Evolutionary conservation across 2,113 vertebrate species (phyloP).

Genomic region (Pseudorectes ferrugineus): DNA sequence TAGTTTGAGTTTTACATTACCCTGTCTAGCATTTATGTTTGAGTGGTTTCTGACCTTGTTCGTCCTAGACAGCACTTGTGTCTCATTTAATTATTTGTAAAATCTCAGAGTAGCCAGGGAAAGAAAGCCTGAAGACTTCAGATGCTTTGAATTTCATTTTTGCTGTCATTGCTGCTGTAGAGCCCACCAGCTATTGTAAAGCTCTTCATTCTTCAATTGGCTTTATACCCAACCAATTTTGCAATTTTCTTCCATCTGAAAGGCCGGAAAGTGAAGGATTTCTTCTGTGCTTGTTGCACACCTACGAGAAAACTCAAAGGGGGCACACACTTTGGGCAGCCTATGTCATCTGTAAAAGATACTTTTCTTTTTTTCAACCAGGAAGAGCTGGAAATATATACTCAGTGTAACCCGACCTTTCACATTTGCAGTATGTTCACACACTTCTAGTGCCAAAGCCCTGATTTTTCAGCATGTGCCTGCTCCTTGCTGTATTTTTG

Average conservation of each 20-base stretch:
- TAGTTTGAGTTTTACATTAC: background rate
- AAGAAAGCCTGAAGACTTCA: background rate
- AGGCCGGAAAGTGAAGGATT: background rate
- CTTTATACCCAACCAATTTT: background rate
- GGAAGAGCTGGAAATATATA: background rate
- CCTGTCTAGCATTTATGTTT: conserved; percentile 4
- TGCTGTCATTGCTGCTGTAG: background rate
- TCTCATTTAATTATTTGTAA: conserved; percentile 37
- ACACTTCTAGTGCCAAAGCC: background rate
- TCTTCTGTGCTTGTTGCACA: background rate
- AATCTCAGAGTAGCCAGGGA: background rate
- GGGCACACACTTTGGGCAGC: background rate
- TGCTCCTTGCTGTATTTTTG: background rate
- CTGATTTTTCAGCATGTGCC: background rate
- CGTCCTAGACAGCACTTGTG: conserved; percentile 7
- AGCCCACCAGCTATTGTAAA: background rate
- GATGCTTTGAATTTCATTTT: conserved; percentile 26
- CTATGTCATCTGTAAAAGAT: background rate
- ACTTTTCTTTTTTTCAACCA: background rate
- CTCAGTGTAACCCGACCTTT: background rate
- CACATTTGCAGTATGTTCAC: background rate
- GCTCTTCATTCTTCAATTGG: background rate
- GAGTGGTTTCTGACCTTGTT: conserved; percentile 19
- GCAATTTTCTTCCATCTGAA: background rate
- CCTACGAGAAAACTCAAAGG: background rate